Base-by-base conservation (phyloP, 2,888 invertebrate species). In the Doris montereyensis region DNA sequence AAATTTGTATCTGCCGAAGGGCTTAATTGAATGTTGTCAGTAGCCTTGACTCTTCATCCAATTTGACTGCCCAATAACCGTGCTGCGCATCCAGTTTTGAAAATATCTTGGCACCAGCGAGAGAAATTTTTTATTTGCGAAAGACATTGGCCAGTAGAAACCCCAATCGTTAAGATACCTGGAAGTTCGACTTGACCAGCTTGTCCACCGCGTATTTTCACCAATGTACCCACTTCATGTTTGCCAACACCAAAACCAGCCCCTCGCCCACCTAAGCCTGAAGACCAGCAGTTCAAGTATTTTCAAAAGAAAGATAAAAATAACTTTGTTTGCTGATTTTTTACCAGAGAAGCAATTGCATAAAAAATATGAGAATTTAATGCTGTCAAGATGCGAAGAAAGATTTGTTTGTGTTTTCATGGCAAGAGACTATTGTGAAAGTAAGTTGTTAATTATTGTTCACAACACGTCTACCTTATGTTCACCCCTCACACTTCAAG, bases 1-100 rank as follows among this genome's bases (percentile, higher is more conserved):
- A 41, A 34, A 72, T 17, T 24, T 68, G 68, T 30, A 68, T 28
- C 68, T 68, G 17, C 68, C 68, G 26, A 72, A 72, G 5, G 72
- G 72, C 3, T n/a, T 17, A 30, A 8, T 13, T 26, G 13, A 0
- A 34, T 0, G 84, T 85, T 21, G 83, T 84, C 17, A 85, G 77
- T 26, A 4, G 21, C 8, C 24, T 72, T 72, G 71, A 30, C 13
- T 13, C 34, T 30, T 13, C 5, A 60, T 62, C 13, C 5, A 62
- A 17, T 8, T 62, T 8, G 5, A 62, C 13, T n/a, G n/a, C n/a
- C n/a, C n/a, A n/a, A n/a, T n/a, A n/a, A n/a, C n/a, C n/a, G n/a
- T n/a, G n/a, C n/a, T n/a, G n/a, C n/a, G n/a, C n/a, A n/a, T n/a
- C n/a, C n/a, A n/a, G n/a, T n/a, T n/a, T n/a, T n/a, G n/a, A n/a